Base-by-base conservation (phyloP, 2,113 vertebrate genomes). In the Lasiurus cinereus region DNA sequence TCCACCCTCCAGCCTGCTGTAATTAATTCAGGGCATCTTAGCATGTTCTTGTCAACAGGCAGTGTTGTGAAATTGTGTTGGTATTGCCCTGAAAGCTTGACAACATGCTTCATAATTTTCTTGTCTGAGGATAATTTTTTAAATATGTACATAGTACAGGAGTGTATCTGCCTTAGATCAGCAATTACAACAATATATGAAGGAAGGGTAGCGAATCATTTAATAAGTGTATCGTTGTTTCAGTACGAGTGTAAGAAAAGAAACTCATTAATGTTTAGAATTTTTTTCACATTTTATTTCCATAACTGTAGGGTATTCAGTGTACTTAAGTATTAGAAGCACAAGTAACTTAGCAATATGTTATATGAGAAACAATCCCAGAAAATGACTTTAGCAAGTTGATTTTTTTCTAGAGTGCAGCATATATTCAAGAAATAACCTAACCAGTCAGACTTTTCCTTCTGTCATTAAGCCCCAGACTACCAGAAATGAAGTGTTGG, bases 211-310 rank as follows among this genome's bases (percentile, higher is more conserved):
- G 2, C 29, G 15, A 94, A 77, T 72, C 16, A 15, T 62, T 83
- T 90, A 84, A 54, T 52, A 87, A 36, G 14, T 62, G 0, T 27
- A 67, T 64, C 33, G 12, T 31, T 93, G 18, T 79, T 90, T 72
- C 54, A 88, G 39, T 84, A 87, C 83, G 16, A 93, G 29, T 31
- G 2, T 59, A 88, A 70, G 24, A 67, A 82, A 91, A 88, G 10
- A 70, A 69, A 74, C 50, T 89, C 31, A 82, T 83, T 69, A 59
- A 21, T 24, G 0, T 80, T 79, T 36, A 29, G 8, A 66, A 76
- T 0, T 50, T 52, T 69, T 54, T 43, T 59, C 2, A 86, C 54
- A 80, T 83, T 83, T 21, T 79, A 76, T 80, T 82, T 72, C 33
- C 48, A 62, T 89, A 87, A 72, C 52, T 76, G 13, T 69, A 64